Evolutionary conservation across 2,888 invertebrate species (phyloP).

Genomic region (Apantesis nais): DNA sequence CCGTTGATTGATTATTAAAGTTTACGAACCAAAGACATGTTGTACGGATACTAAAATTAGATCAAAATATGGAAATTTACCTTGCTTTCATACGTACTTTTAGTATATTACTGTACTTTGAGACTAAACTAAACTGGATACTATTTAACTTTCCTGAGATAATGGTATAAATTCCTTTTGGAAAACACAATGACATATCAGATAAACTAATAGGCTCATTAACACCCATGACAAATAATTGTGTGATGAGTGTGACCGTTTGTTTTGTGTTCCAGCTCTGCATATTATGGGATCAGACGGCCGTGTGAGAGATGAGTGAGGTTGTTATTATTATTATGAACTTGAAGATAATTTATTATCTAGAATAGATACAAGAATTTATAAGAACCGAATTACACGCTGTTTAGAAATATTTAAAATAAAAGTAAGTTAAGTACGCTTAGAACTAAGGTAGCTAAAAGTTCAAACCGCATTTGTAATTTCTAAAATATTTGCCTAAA

Average conservation of each 20-base stretch:
- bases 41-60: background rate
- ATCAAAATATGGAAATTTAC: background rate
- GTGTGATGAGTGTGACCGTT: background rate
- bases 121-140: background rate
- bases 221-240: background rate
- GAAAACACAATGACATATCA: background rate
- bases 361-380: too few relatives aligned
- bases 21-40: background rate
- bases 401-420: too few relatives aligned
- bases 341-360: too few relatives aligned
- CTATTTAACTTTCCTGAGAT: background rate
- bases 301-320: too few relatives aligned
- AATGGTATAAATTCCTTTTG: background rate
- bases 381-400: too few relatives aligned
- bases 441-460: too few relatives aligned
- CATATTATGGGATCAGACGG: too few relatives aligned
- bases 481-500: too few relatives aligned
- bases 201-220: background rate
- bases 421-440: too few relatives aligned
- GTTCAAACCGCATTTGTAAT: too few relatives aligned
- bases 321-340: too few relatives aligned
- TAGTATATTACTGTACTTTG: background rate
- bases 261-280: background rate
- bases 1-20: conserved; percentile 4
- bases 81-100: background rate